Conservation (phyloP, 2,113 vertebrate genomes). For the Mormoops blainvillei region DNA sequence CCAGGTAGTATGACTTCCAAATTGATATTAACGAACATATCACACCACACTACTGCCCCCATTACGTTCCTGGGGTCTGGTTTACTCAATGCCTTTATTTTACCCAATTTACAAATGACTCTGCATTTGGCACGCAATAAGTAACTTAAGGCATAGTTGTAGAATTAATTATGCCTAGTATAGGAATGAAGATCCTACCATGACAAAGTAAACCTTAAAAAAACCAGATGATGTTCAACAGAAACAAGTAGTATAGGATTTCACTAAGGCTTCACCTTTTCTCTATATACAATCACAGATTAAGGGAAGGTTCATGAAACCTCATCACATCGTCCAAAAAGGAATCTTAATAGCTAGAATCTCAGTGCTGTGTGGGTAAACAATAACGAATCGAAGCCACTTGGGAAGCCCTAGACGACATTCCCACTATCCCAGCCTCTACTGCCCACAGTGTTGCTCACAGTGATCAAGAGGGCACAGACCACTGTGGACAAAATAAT, state of each 20-base stretch:
- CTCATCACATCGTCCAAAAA: not conserved
- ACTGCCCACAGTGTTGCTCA: not conserved
- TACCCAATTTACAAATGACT: not conserved
- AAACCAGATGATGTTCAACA: not conserved
- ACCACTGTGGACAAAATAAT: not conserved
- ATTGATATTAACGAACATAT: not conserved
- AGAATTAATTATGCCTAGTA: not conserved
- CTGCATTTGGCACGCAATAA: not conserved
- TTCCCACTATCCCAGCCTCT: not conserved
- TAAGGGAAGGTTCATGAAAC: not conserved
- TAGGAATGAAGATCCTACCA: not conserved
- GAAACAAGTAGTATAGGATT: not conserved
- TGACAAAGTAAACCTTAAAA: not conserved
- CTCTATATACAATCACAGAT: not conserved
- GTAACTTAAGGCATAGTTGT: not conserved
- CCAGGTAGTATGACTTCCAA: not conserved
- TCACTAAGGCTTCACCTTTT: not conserved
- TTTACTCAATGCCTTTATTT: not conserved
- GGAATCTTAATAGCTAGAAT: not conserved
- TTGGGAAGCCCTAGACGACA: not conserved
- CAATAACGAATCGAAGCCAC: not conserved
- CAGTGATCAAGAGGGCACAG: not conserved
- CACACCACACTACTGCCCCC: not conserved
- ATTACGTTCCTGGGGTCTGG: not conserved
- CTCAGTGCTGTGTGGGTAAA: not conserved